phyloP scores from a whole-genome alignment of 2,888 invertebrate genomes.

The Lasioglossum lativentre region DNA sequence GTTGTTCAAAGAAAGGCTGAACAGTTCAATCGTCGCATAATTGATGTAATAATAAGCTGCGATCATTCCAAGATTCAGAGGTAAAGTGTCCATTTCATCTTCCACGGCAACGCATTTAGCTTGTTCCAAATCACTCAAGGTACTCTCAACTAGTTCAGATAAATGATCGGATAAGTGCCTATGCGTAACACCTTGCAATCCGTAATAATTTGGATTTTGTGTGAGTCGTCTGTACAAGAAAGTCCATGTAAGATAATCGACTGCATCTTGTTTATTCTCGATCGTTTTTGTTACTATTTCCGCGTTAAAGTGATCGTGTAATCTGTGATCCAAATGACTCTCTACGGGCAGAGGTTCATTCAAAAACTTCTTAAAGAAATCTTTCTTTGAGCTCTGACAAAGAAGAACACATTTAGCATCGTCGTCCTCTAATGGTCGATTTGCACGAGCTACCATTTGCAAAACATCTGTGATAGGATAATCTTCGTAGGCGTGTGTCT shows the following conservation, averaged over 20 bases:
- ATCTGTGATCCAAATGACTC: constrained; percentile 98
- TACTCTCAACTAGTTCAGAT: constrained; percentile 98
- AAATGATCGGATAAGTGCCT: constrained; percentile 99
- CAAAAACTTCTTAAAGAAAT: constrained; percentile 98
- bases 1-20: constrained; percentile 97
- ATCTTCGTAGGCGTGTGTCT: constrained; percentile 95
- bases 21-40: constrained; percentile 99
- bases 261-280: constrained; percentile 99
- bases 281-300: constrained; percentile 99
- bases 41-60: constrained; percentile 99
- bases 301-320: constrained; percentile 99
- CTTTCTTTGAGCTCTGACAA: constrained; percentile 99
- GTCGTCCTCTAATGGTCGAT: constrained; percentile 95
- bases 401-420: constrained; percentile 98
- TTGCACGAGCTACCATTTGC: constrained; percentile 99
- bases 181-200: constrained; percentile 98
- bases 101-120: constrained; percentile 99
- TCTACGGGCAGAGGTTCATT: constrained; percentile 98
- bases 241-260: constrained; percentile 99
- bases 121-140: constrained; percentile 96
- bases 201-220: constrained; percentile 99
- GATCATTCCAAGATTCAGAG: constrained; percentile 99
- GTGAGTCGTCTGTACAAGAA: constrained; percentile 98
- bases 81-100: constrained; percentile 98
- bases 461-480: constrained; percentile 98